Evolutionary conservation across 2,113 vertebrate genomes (phyloP).

Genomic region (Suricata suricatta): DNA sequence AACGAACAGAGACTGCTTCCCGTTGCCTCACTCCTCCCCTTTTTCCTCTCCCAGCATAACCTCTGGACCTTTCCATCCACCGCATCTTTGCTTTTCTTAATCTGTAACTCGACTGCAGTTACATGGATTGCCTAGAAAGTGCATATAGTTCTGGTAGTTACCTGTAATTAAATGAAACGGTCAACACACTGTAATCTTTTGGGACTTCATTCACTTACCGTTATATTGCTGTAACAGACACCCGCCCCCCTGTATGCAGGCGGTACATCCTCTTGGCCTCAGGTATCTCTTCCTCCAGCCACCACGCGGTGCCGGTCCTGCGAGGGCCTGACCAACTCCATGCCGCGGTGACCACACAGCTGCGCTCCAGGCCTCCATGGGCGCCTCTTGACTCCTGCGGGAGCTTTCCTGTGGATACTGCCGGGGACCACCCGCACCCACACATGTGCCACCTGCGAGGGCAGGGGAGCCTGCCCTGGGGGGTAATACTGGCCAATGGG

Average conservation of each 20-base stretch:
- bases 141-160: no score
- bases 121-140: neutral
- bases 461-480: neutral
- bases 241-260: neutral
- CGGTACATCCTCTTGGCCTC: neutral
- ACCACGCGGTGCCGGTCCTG: neutral
- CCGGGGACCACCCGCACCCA: neutral
- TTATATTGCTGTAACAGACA: neutral
- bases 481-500: accelerated
- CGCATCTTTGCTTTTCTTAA: neutral
- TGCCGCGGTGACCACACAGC: neutral
- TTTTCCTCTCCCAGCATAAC: neutral
- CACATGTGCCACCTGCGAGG: no score
- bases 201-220: neutral
- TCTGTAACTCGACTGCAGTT: neutral
- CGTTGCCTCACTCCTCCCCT: neutral
- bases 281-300: neutral
- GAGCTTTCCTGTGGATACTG: neutral
- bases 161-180: neutral
- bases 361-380: neutral
- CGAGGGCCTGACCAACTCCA: neutral
- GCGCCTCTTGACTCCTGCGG: neutral
- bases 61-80: neutral
- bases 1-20: neutral
- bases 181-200: neutral